A percentile compares a stretch with the other conserved stretches of the same genome.
Conservation (phyloP, 2,888 invertebrate species). For the Scaptomyza parva region DNA sequence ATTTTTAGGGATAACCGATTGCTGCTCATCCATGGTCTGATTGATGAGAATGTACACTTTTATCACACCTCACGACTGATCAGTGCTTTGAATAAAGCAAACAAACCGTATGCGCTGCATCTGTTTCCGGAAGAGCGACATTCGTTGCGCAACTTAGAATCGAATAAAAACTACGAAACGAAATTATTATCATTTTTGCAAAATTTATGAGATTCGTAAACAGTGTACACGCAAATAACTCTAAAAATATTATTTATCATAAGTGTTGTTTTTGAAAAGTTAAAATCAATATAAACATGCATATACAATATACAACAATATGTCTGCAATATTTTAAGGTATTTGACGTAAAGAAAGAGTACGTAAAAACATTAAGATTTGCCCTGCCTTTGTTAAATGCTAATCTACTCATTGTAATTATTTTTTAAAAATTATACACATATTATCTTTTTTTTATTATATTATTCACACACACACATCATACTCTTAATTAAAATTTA, state of each 20-base stretch:
- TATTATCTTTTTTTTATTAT: conserved; percentile 18
- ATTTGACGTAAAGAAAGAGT: conserved; percentile 5
- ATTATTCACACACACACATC: conserved; percentile 15
- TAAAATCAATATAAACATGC: conserved; percentile 7
- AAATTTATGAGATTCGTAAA: conserved; percentile 87
- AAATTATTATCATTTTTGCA: conserved; percentile 96
- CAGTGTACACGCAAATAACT: conserved; percentile 11
- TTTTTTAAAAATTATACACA: conserved; percentile 49
- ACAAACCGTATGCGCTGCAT: conserved; percentile 98
- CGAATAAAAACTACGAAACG: conserved; percentile 98
- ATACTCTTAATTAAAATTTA: conserved; percentile 43
- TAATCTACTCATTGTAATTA: conserved; percentile 59
- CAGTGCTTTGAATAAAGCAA: conserved; percentile 94
- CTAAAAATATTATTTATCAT: conserved; percentile 30
- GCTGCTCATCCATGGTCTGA: conserved; percentile 97
- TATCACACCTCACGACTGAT: conserved; percentile 97
- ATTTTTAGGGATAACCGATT: conserved; percentile 92
- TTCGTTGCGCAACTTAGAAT: conserved; percentile 95
- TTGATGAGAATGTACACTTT: conserved; percentile 99
- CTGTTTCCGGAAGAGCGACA: conserved; percentile 99
- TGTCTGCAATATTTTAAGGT: conserved; percentile 39
- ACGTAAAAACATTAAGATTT: conserved; percentile 27
- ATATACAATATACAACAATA: conserved; percentile 13
- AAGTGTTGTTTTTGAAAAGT: conserved; percentile 40
- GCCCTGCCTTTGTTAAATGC: conserved; percentile 40